These are phyloP conservation scores for Brachionus asplanchnoidis DNA, from an alignment of 1,140 invertebrate species.

Conservation along the genomic window DNA sequence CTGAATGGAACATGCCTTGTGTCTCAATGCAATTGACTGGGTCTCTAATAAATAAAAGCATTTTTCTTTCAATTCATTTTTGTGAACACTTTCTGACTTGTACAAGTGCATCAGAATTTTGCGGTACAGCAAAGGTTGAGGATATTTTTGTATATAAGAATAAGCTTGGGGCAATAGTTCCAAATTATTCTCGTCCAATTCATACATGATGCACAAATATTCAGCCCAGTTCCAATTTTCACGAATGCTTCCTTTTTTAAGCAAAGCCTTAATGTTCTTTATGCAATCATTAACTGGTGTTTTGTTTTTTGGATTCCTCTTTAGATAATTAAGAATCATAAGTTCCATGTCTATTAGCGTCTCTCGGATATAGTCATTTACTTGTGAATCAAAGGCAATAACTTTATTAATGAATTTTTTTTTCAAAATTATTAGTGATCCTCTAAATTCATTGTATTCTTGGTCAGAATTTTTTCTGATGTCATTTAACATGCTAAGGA, in stretches of 20 bases:
- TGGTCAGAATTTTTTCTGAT: background rate
- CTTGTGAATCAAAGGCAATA: background rate
- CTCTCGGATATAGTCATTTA: background rate
- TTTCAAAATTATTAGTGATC: background rate
- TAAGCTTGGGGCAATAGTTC: background rate
- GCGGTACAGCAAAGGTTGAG: conserved; percentile 8
- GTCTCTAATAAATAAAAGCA: conserved; percentile 24
- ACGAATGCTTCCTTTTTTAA: conserved; percentile 2
- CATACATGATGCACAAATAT: background rate
- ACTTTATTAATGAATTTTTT: background rate
- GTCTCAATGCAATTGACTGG: conserved; percentile 26
- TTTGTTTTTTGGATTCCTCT: background rate
- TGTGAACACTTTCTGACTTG: background rate
- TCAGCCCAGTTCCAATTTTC: conserved; percentile 25
- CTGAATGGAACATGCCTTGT: conserved; percentile 40
- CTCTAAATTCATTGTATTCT: background rate
- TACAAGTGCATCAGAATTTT: conserved; percentile 7
- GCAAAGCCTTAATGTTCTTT: background rate
- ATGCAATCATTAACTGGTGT: background rate
- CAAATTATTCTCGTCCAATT: background rate
- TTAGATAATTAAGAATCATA: background rate
- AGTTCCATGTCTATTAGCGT: background rate
- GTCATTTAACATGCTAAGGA: background rate
- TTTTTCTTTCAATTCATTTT: conserved; percentile 37
- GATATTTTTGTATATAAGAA: background rate